Percentiles rank a stretch among this genome's conserved stretches.
Conservation (phyloP, 2,797 vertebrate genomes). For the Tympanoctomys barrerae region DNA sequence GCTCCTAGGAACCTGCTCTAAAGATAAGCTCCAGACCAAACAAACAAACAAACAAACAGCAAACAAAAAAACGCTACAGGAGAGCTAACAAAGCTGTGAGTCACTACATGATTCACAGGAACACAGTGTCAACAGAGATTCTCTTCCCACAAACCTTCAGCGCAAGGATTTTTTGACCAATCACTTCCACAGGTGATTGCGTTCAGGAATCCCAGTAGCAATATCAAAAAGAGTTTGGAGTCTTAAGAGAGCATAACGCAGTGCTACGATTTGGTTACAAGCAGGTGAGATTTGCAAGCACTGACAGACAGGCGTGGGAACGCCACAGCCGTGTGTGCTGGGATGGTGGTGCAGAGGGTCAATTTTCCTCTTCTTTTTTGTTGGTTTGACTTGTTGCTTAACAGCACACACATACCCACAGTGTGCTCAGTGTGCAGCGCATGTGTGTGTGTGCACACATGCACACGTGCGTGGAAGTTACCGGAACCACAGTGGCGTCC, state of each 20-base stretch:
- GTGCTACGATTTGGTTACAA: accelerated
- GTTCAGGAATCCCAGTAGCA: not conserved
- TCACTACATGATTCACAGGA: not conserved
- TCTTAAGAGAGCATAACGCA: not conserved
- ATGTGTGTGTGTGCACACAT: too few species aligned
- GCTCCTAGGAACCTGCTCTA: not conserved
- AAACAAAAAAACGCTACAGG: not conserved
- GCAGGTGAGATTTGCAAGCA: not conserved
- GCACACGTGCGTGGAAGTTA: not conserved
- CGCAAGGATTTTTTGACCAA: not conserved
- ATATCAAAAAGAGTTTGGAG: not conserved
- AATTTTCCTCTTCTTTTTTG: not conserved
- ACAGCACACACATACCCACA: accelerated
- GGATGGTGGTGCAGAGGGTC: accelerated
- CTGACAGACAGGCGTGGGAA: not conserved
- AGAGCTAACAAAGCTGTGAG: not conserved
- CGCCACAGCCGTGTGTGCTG: accelerated
- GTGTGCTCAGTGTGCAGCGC: too few species aligned
- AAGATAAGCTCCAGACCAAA: not conserved
- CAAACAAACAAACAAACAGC: too few species aligned
- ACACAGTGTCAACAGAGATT: not conserved
- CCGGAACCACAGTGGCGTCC: not conserved
- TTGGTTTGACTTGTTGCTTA: not conserved
- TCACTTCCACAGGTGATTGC: not conserved
- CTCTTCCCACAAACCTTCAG: not conserved